Evolutionary conservation across 2,797 vertebrate species (phyloP).

Genomic region (Vespertilio murinus): DNA sequence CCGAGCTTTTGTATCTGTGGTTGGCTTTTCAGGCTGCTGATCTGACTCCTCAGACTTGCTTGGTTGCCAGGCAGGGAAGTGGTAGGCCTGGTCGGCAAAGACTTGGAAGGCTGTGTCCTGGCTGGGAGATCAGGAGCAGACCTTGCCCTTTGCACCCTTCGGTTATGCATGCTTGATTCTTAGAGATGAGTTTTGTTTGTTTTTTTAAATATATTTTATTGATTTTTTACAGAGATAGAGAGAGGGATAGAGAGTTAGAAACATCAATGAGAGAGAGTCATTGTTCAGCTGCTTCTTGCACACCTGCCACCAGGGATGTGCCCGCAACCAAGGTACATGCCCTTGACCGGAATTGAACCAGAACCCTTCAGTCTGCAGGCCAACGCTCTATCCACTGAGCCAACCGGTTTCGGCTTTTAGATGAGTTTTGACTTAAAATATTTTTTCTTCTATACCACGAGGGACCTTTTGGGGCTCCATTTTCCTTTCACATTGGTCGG

Average conservation of each 20-base stretch:
- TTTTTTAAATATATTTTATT: too few species aligned
- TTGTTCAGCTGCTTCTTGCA: too few species aligned
- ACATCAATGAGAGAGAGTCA: too few species aligned
- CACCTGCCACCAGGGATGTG: too few species aligned
- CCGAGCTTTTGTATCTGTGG: not conserved
- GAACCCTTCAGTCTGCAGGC: too few species aligned
- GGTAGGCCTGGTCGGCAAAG: not conserved
- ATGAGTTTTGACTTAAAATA: not conserved
- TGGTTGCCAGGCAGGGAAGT: not conserved
- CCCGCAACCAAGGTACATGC: too few species aligned
- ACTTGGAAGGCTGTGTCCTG: not conserved
- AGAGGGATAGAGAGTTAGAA: too few species aligned
- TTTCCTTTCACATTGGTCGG: not conserved
- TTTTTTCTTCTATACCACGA: not conserved
- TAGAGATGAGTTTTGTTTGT: not conserved
- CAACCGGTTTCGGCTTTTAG: not conserved
- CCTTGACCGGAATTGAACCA: too few species aligned
- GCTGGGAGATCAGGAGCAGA: not conserved
- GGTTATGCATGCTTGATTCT: not conserved
- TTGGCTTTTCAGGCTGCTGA: not conserved
- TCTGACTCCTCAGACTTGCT: not conserved
- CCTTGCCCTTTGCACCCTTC: not conserved
- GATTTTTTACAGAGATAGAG: too few species aligned
- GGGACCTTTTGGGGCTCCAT: not conserved
- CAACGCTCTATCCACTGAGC: too few species aligned